Evolutionary conservation across 1,140 invertebrate genomes (phyloP).

Genomic region (Ceratosolen solmsi): DNA sequence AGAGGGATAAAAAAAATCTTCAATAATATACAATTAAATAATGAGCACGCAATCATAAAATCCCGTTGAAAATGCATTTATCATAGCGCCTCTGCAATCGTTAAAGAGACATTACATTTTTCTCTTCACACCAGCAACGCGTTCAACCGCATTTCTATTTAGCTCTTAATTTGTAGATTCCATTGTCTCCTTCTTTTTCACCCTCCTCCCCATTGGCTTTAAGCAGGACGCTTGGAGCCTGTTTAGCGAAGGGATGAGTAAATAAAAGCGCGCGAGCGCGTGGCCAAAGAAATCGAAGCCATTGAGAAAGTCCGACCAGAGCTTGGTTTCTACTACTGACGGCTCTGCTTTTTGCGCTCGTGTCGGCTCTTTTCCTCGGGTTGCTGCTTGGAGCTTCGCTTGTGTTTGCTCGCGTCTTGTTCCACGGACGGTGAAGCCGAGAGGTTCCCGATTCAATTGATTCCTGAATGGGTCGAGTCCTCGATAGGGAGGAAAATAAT

Average conservation of each 20-base stretch:
- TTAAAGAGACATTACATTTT: slow-evolving; percentile 7
- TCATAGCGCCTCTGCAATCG: not conserved
- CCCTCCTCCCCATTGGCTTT: not conserved
- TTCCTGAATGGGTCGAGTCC: slow-evolving; percentile 60
- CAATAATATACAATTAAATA: too few species aligned
- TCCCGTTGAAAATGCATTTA: too few species aligned
- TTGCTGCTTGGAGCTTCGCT: not conserved
- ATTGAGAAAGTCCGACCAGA: not conserved
- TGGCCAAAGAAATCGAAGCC: slow-evolving; percentile 31
- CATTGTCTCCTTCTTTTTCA: not conserved
- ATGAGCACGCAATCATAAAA: too few species aligned
- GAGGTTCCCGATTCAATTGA: slow-evolving; percentile 62
- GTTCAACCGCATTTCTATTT: not conserved
- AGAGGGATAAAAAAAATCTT: too few species aligned
- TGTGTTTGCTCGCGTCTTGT: slow-evolving; percentile 23
- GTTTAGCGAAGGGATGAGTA: slow-evolving; percentile 11
- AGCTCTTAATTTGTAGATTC: slow-evolving; percentile 36
- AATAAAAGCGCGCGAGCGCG: not conserved
- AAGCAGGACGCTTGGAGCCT: not conserved
- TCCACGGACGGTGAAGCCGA: not conserved
- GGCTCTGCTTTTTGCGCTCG: not conserved
- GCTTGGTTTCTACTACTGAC: not conserved
- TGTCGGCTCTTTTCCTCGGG: not conserved
- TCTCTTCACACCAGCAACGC: not conserved
- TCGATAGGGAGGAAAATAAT: slow-evolving; percentile 61